Evolutionary conservation across 1,140 invertebrate species (phyloP), one percentile per base, ranked within the genome.

Genomic region (Druon quercuslanigerum): DNA sequence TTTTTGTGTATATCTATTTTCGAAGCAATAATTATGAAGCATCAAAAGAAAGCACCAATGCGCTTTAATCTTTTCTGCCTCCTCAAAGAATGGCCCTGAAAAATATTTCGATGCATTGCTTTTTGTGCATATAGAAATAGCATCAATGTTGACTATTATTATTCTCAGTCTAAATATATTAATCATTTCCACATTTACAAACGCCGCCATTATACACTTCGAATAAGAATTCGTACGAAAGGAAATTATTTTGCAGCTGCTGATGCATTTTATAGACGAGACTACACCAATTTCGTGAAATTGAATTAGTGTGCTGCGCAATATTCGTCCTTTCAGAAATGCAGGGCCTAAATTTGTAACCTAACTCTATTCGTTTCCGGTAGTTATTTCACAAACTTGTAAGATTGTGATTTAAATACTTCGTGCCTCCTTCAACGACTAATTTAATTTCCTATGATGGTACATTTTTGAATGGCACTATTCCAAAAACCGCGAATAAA

Each of bases 161-260:
- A 84, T 82, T 80, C 73, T 75, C 54, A 80, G 76, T 76, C 76
- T 85, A 85, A 82, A 83, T 85, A 83, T 82, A 83, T 81, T 81
- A 82, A 84, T 84, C 77, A 75, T 76, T 74, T 72, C 66, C 66
- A 16, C 16, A 25, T 40, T 33, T 25, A 13, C 33, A 16, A 66
- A 66, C 3, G 20, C 33, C 33, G n/a, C 20, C 33, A 57, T 66
- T 25, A 46, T 40, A 13, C 17, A 56, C 52, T 46, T 74, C 50
- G 50, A 33, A 40, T 73, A 33, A 13, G 16, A 74, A 33, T 46
- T 72, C 9, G 46, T 19, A 33, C 60, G 13, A 66, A 66, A 66
- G n/a, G 60, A 33, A 66, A 66, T 66, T 66, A 66, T 66, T 66
- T 46, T 66, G 60, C 60, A 66, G 60, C 60, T 66, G 60, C 33